Evolutionary conservation across 2,888 invertebrate species (phyloP).

Genomic region (Fissipunctia ypsillon): DNA sequence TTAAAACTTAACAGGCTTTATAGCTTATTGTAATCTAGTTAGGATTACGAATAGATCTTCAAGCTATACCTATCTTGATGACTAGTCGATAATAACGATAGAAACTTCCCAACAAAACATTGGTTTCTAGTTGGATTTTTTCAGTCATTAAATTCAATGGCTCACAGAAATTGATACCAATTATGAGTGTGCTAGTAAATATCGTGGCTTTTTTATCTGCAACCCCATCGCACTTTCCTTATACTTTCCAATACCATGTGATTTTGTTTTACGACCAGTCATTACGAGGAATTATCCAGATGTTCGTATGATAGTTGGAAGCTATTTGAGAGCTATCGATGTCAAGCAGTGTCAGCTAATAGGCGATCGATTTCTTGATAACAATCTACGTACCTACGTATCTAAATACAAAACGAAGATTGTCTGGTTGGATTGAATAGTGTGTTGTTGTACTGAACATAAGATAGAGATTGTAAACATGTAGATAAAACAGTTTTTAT

Average conservation of each 20-base stretch:
- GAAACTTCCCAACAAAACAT: neutral
- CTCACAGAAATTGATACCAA: slow-evolving; percentile 36
- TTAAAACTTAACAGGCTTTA: neutral
- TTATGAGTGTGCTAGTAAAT: slow-evolving; percentile 30
- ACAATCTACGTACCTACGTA: slow-evolving; percentile 66
- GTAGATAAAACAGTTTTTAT: neutral
- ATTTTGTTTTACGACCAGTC: slow-evolving; percentile 72
- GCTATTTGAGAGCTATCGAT: slow-evolving; percentile 64
- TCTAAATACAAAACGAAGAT: slow-evolving; percentile 52
- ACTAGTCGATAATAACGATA: neutral
- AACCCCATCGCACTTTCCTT: slow-evolving; percentile 69
- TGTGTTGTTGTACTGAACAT: neutral
- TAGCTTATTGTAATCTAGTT: neutral
- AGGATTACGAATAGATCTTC: neutral
- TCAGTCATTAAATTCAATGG: slow-evolving; percentile 37
- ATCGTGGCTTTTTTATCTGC: slow-evolving; percentile 64
- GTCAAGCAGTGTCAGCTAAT: slow-evolving; percentile 64
- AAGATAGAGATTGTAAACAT: slow-evolving; percentile 19
- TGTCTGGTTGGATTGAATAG: slow-evolving; percentile 51
- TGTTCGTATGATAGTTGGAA: slow-evolving; percentile 58
- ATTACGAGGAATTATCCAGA: slow-evolving; percentile 73
- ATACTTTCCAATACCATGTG: slow-evolving; percentile 70
- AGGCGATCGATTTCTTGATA: slow-evolving; percentile 79
- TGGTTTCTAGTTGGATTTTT: slow-evolving; percentile 11
- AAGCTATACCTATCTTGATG: slow-evolving; percentile 1